A percentile compares a stretch with the other conserved stretches of the same genome.
Evolutionary conservation across 2,113 vertebrate species (phyloP).

Genomic region (Ivindomyrus marchei): DNA sequence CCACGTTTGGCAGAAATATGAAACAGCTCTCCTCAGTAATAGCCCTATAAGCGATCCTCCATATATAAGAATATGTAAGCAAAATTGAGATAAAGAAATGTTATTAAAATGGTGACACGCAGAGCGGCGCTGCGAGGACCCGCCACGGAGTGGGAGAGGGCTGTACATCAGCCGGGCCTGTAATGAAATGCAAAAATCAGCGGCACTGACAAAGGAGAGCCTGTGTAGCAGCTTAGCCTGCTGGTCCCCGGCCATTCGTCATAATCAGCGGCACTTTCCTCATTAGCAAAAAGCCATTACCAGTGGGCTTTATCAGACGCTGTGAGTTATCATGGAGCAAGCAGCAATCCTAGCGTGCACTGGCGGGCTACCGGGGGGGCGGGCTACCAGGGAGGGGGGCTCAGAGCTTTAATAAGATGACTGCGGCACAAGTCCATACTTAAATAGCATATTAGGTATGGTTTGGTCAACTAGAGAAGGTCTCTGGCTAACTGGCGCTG

Average conservation of each 20-base stretch:
- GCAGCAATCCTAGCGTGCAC: constrained; percentile 8
- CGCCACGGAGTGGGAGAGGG: constrained; percentile 53
- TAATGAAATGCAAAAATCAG: constrained; percentile 87
- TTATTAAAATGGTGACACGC: constrained; percentile 71
- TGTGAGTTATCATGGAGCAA: constrained; percentile 67
- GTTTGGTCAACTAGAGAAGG: neutral
- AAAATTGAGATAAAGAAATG: constrained; percentile 72
- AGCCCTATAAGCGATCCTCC: constrained; percentile 55
- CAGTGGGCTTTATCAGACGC: constrained; percentile 80
- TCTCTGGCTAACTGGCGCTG: neutral
- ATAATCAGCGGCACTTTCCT: constrained; percentile 93
- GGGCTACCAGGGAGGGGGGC: neutral
- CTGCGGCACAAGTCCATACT: neutral
- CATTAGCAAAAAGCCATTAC: constrained; percentile 96
- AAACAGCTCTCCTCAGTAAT: constrained; percentile 51
- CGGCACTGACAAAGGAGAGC: constrained; percentile 78
- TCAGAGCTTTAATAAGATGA: neutral
- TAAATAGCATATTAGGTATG: neutral
- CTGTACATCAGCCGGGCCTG: constrained; percentile 68
- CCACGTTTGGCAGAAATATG: constrained; percentile 37
- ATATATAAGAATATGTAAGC: constrained; percentile 38
- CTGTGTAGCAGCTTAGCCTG: constrained; percentile 92
- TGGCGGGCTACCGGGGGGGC: neutral
- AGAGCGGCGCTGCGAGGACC: constrained; percentile 43
- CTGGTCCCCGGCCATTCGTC: constrained; percentile 88